Evolutionary conservation across 2,888 invertebrate genomes (phyloP).

Genomic region (Synergus laeviventris): DNA sequence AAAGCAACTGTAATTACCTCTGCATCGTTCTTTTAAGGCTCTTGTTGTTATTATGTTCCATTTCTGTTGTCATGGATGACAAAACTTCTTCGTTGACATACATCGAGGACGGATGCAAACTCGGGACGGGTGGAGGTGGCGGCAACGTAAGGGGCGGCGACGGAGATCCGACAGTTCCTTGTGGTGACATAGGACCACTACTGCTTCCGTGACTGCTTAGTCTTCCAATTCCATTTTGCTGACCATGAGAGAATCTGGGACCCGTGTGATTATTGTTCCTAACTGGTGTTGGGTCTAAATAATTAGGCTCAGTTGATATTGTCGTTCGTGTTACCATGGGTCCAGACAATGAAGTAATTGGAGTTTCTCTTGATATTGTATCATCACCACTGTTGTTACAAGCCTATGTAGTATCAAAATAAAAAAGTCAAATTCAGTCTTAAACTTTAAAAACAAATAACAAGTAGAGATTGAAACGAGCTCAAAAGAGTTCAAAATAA

Average conservation of each 20-base stretch:
- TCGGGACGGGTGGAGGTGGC: conserved; percentile 67
- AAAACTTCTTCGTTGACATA: conserved; percentile 72
- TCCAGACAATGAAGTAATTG: conserved; percentile 70
- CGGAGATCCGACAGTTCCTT: conserved; percentile 73
- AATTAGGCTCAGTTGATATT: conserved; percentile 76
- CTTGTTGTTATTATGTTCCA: conserved; percentile 78
- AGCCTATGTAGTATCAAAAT: conserved; percentile 57
- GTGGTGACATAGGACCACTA: conserved; percentile 75
- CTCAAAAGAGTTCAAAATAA: no score
- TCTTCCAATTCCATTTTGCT: conserved; percentile 70
- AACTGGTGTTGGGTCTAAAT: conserved; percentile 76
- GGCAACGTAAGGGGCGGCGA: conserved; percentile 71
- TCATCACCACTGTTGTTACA: conserved; percentile 72
- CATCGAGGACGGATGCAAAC: conserved; percentile 74
- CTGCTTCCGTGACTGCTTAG: conserved; percentile 75
- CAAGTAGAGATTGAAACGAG: background rate
- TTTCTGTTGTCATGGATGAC: conserved; percentile 66
- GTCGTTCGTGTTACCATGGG: conserved; percentile 75
- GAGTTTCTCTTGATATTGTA: conserved; percentile 71
- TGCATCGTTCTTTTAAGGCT: conserved; percentile 69
- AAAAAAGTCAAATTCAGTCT: background rate
- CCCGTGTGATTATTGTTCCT: conserved; percentile 63
- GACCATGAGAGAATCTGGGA: conserved; percentile 66
- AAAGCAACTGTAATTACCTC: conserved; percentile 61
- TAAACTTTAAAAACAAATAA: background rate